Evolutionary conservation across 1,140 invertebrate species (phyloP).

Genomic region (Copidosoma floridanum): DNA sequence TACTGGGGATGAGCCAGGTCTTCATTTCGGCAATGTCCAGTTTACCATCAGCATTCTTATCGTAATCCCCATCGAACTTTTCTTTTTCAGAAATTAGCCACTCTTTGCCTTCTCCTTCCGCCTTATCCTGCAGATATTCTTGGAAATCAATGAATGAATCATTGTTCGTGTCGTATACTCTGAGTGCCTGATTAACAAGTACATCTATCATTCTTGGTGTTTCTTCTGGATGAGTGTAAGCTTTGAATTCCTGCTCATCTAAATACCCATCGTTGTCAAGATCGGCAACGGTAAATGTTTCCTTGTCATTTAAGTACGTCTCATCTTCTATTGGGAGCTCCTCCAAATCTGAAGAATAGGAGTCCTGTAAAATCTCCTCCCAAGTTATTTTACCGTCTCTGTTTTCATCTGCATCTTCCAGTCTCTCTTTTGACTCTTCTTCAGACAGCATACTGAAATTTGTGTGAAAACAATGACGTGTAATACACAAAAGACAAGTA

Average conservation of each 20-base stretch:
- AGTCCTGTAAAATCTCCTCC: constrained; percentile 83
- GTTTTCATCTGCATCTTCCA: constrained; percentile 84
- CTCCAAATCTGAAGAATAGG: constrained; percentile 71
- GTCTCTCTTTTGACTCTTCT: constrained; percentile 84
- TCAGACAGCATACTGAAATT: constrained; percentile 72
- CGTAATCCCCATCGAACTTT: constrained; percentile 87
- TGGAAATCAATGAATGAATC: constrained; percentile 82
- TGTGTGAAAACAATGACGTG: not conserved
- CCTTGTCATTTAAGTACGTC: constrained; percentile 76
- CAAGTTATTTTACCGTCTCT: constrained; percentile 81
- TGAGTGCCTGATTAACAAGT: constrained; percentile 79
- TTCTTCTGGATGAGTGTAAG: constrained; percentile 93
- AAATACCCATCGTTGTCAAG: constrained; percentile 78
- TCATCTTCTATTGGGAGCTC: constrained; percentile 54
- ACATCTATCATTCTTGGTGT: constrained; percentile 83
- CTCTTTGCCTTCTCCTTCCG: constrained; percentile 73
- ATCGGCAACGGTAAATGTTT: constrained; percentile 86
- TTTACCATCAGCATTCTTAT: constrained; percentile 82
- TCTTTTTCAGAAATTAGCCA: constrained; percentile 84
- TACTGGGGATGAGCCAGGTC: constrained; percentile 89
- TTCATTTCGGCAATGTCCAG: constrained; percentile 79
- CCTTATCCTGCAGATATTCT: constrained; percentile 79
- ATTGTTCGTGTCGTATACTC: constrained; percentile 81
- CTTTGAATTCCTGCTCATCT: constrained; percentile 77
- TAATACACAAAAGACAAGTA: not conserved